Evolutionary conservation across 2,113 vertebrate genomes (phyloP).

Genomic region (Anthoscopus minutus): DNA sequence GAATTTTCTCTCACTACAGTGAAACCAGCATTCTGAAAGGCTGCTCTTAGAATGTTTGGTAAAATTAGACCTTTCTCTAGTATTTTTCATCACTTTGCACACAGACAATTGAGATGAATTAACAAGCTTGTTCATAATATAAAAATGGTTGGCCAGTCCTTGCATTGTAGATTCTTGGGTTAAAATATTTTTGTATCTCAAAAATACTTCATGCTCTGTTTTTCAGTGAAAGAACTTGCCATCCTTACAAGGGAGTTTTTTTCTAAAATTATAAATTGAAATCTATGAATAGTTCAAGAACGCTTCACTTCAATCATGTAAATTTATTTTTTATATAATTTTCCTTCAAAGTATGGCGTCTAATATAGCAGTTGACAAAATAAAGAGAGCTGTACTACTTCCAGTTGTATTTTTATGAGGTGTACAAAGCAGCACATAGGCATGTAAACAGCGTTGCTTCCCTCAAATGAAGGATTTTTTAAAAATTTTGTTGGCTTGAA

Average conservation of each 20-base stretch:
- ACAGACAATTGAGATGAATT: background rate
- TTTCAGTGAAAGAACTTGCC: background rate
- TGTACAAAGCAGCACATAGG: background rate
- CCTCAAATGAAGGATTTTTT: background rate
- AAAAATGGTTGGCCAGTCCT: background rate
- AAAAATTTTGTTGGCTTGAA: background rate
- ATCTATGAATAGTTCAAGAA: background rate
- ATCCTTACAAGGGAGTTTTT: background rate
- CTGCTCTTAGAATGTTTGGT: background rate
- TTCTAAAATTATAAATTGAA: background rate
- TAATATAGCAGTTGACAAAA: background rate
- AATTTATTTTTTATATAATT: background rate
- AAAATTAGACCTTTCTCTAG: background rate
- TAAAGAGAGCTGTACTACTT: conserved; percentile 1
- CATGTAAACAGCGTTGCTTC: background rate
- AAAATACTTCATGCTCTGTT: background rate
- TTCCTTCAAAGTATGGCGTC: background rate
- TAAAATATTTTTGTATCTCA: conserved; percentile 9
- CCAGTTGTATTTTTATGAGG: background rate
- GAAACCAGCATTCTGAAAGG: background rate
- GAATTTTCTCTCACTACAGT: background rate
- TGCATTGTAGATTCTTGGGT: background rate
- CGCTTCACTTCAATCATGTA: background rate
- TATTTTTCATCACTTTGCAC: background rate
- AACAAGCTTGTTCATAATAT: background rate